Evolutionary conservation across 2,888 invertebrate genomes (phyloP), one percentile per base, ranked within the genome.

Genomic region (Macrophya alboannulata): DNA sequence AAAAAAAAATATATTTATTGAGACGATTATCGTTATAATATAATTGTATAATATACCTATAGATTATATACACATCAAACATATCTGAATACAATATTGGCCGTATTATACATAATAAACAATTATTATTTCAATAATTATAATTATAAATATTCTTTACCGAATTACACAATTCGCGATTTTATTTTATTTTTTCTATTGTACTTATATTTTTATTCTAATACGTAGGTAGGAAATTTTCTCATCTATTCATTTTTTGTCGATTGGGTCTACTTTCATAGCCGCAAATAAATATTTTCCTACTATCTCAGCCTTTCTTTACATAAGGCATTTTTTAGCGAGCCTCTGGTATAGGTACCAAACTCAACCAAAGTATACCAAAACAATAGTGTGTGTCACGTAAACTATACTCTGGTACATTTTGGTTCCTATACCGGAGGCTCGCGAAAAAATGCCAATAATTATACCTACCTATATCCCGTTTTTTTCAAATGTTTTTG

Each of bases 31-130:
- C 43, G 17, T 43, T 9, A 68, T 40, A 40, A 71, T 71, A 71
- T 40, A 72, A 72, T 40, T 62, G 21, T 62, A 72, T 72, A 43
- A 72, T 72, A 72, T 40, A 72, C 21, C 43, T 45, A 55, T 79
- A 59, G 55, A 62, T 81, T 81, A 81, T 81, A 81, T 59, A 81
- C 79, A 81, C 59, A 81, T 77, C 76, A 59, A 81, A 59, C 59
- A 81, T 40, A 43, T 77, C 31, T 59, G 59, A 81, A 81, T 81
- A 81, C 79, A 59, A 59, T 59, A 81, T 81, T 81, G 79, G 62
- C 79, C 79, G 62, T 62, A 59, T 43, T n/a, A n/a, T n/a, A n/a
- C n/a, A 31, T 31, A 31, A 62, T 59, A 37, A 59, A 81, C 79
- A 40, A 77, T 55, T 17, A 37, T 48, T 45, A 48, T 48, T 71